Base-by-base conservation (phyloP, 2,113 vertebrate species). In the Bothrops jararaca region DNA sequence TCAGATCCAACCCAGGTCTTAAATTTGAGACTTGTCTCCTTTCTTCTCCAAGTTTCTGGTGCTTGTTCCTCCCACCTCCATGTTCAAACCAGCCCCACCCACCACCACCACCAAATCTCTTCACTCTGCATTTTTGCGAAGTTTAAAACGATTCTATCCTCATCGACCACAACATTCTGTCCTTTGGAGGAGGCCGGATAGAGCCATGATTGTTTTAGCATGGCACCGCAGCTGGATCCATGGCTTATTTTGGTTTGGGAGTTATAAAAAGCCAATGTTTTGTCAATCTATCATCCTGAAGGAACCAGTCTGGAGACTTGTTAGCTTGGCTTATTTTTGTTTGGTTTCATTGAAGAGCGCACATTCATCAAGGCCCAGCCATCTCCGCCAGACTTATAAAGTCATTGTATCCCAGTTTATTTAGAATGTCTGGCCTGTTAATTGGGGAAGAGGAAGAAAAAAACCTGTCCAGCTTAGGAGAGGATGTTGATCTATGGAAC, bases 251-350 rank as follows among this genome's bases (percentile, higher is more conserved):
- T 95, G 93, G 85, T 60, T 85, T 90, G 18, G 54, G 87, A 95
- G 96, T 93, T 97, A 97, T 95, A 97, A 97, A 97, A 97, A 96
- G 86, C 5, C 89, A 94, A 89, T 96, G 96, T 95, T 96, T 97
- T 95, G 94, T 95, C 26, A 24, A 94, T 91, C 90, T 96, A 91
- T 96, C 96, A 56, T 89, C 85, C 93, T 92, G 94, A 96, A 97
- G 85, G 95, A 95, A 95, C 15, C 94, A 95, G 93, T 1, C 92
- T 93, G 93, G 93, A 94, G 94, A 93, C 95, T 93, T 95, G 93
- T 94, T 93, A 94, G 92, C 95, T 94, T n/a, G 22, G 74, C 86
- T 93, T 20, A 0, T 56, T 95, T 90, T 93, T 95, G 56, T 92
- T 93, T 74, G 69, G 92, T 87, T 96, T 96, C 91, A 57, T 74